Conservation (phyloP, 1,140 invertebrate genomes). For the Heliconius himera region DNA sequence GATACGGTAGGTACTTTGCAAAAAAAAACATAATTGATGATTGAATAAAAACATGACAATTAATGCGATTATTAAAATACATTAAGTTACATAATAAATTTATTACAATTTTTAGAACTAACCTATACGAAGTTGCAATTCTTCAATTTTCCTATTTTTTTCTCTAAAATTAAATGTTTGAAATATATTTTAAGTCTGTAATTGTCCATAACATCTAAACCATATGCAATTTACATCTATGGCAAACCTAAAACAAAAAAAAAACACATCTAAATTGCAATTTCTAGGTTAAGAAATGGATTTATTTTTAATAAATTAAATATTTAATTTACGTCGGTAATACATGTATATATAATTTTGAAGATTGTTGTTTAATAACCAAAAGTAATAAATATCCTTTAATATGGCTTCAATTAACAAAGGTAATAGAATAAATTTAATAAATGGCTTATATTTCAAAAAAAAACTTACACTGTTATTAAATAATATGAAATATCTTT, state of each 20-base stretch:
- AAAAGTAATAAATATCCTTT: neutral
- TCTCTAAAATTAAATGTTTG: too few relatives aligned
- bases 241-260: neutral
- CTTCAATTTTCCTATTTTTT: too few relatives aligned
- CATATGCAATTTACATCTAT: neutral
- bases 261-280: neutral
- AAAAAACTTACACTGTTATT: neutral
- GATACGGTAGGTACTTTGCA: too few relatives aligned
- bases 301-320: neutral
- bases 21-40: too few relatives aligned
- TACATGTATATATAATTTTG: neutral
- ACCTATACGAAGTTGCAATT: too few relatives aligned
- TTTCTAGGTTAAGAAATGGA: neutral
- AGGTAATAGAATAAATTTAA: slow-evolving; percentile 18
- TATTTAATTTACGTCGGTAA: neutral
- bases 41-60: too few relatives aligned
- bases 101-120: too few relatives aligned
- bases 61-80: too few relatives aligned
- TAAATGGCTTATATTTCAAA: neutral
- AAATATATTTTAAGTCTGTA: neutral
- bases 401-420: slow-evolving; percentile 34
- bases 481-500: slow-evolving; percentile 32
- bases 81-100: too few relatives aligned
- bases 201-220: neutral
- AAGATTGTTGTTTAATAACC: neutral